These are phyloP conservation scores for Lomographa bimaculata DNA, from an alignment of 2,888 invertebrate species.

Conservation along the genomic window DNA sequence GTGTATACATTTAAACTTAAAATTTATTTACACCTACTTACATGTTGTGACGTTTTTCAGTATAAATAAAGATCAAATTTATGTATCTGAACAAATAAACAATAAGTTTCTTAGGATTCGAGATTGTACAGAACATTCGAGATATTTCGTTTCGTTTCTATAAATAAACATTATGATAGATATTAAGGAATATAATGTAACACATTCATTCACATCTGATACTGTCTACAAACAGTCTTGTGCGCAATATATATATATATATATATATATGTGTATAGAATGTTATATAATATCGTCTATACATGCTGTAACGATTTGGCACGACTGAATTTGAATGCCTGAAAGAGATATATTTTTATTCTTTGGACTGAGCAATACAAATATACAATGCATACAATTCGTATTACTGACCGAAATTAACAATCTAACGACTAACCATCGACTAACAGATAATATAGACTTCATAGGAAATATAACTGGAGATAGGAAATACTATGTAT, in stretches of 20 bases:
- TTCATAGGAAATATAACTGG: constrained; percentile 43
- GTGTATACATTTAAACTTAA: constrained; percentile 81
- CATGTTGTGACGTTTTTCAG: constrained; percentile 75
- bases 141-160: constrained; percentile 35
- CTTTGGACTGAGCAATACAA: constrained; percentile 59
- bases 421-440: constrained; percentile 53
- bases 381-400: constrained; percentile 38
- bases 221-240: constrained; percentile 1
- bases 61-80: constrained; percentile 57
- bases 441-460: constrained; percentile 56
- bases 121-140: constrained; percentile 37
- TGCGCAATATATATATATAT: constrained; percentile 10
- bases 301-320: constrained; percentile 67
- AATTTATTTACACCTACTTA: constrained; percentile 82
- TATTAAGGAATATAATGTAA: constrained; percentile 30
- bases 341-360: constrained; percentile 45
- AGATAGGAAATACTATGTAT: constrained; percentile 30
- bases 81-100: constrained; percentile 34
- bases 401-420: constrained; percentile 64
- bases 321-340: constrained; percentile 47
- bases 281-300: too few relatives aligned
- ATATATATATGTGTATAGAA: too few relatives aligned
- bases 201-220: constrained; percentile 15
- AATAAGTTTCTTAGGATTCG: constrained; percentile 32
- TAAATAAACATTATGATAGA: constrained; percentile 3